Conservation (phyloP, 2,113 vertebrate genomes). For the Raja brachyura region DNA sequence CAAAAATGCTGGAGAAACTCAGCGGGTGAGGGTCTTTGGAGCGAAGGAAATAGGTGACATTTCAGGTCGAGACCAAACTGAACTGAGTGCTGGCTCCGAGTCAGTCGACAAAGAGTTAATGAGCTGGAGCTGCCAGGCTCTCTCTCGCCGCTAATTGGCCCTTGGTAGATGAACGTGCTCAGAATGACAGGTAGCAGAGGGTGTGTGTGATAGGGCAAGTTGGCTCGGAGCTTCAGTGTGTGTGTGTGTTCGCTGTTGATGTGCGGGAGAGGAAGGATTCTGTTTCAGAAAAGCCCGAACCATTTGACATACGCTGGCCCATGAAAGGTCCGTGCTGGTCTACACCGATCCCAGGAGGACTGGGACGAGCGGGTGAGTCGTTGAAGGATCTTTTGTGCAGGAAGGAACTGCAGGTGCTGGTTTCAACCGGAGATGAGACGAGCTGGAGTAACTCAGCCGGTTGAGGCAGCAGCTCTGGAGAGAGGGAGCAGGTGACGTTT, state of each 20-base stretch:
- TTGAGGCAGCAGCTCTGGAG: too few species aligned
- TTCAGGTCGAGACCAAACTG: too few species aligned
- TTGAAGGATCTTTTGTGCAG: too few species aligned
- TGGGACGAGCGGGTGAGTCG: background rate
- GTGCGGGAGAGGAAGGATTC: background rate
- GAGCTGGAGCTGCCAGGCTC: background rate
- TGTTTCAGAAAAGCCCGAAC: too few species aligned
- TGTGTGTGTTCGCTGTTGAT: background rate
- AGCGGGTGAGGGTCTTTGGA: too few species aligned
- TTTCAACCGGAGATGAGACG: too few species aligned
- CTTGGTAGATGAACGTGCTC: background rate
- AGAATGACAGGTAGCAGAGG: constrained; percentile 23
- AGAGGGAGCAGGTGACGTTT: too few species aligned
- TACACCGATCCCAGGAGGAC: background rate
- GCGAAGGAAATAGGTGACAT: too few species aligned
- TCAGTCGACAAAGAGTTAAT: background rate
- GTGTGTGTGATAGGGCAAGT: constrained; percentile 12
- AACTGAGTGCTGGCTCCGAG: background rate
- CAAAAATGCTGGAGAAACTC: too few species aligned
- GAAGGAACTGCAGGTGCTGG: too few species aligned
- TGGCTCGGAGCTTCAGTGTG: background rate
- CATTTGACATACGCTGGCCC: background rate
- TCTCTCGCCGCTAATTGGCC: background rate
- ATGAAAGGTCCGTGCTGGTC: background rate
- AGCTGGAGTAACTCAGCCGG: too few species aligned